These are phyloP conservation scores for Phthorimaea operculella DNA, from an alignment of 1,140 invertebrate genomes.

Conservation along the genomic window DNA sequence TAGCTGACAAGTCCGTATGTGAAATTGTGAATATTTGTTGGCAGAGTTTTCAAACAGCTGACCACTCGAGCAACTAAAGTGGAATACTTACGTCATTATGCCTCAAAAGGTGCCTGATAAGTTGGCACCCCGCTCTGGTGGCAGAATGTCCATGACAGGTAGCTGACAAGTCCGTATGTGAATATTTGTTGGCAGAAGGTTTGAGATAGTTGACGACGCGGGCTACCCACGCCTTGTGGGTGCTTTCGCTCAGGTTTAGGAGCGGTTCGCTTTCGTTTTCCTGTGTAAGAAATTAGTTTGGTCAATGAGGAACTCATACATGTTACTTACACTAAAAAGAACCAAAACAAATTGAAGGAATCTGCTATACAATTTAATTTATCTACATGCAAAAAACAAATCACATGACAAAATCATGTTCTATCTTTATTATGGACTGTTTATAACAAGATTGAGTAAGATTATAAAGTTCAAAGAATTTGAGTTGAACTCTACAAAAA, in stretches of 20 bases:
- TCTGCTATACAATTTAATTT: no score
- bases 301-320: no score
- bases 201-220: slow-evolving; percentile 87
- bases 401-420: no score
- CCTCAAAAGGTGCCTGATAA: slow-evolving; percentile 47
- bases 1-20: slow-evolving; percentile 70
- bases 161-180: slow-evolving; percentile 70
- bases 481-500: no score
- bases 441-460: no score
- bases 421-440: no score
- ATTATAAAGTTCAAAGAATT: no score
- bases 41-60: slow-evolving; percentile 89
- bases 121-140: slow-evolving; percentile 50
- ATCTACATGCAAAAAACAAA: no score
- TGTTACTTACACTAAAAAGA: no score
- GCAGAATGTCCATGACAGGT: slow-evolving; percentile 47
- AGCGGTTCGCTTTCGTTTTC: slow-evolving; percentile 44
- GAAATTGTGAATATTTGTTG: slow-evolving; percentile 88
- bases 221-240: slow-evolving; percentile 81
- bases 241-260: slow-evolving; percentile 70
- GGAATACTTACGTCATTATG: slow-evolving; percentile 48
- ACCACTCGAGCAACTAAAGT: slow-evolving; percentile 83
- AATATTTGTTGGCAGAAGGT: slow-evolving; percentile 89
- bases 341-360: no score
- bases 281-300: slow-evolving; percentile 15